Evolutionary conservation across 1,140 invertebrate species (phyloP).

Genomic region (Thrips palmi): DNA sequence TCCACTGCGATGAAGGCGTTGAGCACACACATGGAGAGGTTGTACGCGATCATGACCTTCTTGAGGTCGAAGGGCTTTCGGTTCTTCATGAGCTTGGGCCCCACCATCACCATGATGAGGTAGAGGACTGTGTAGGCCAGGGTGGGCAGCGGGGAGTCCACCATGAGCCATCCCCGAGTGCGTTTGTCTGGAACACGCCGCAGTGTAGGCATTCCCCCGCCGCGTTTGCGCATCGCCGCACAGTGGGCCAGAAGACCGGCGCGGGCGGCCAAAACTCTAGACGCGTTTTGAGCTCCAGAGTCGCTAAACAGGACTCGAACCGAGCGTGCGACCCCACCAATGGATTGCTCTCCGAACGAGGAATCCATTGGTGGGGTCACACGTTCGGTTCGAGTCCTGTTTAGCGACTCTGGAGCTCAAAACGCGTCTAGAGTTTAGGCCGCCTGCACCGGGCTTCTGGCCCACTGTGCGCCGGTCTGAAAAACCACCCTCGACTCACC

Average conservation of each 20-base stretch:
- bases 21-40: conserved; percentile 61
- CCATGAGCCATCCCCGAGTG: conserved; percentile 71
- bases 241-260: no score
- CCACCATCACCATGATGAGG: conserved; percentile 57
- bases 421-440: no score
- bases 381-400: no score
- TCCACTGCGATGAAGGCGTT: conserved; percentile 71
- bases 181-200: conserved; percentile 41
- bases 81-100: conserved; percentile 67
- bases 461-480: no score
- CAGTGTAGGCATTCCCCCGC: not conserved
- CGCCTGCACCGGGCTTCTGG: not conserved
- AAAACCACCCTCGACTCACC: conserved; percentile 26
- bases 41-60: conserved; percentile 66
- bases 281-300: no score
- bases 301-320: no score
- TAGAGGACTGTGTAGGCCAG: conserved; percentile 55
- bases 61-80: conserved; percentile 60
- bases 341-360: no score
- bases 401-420: no score
- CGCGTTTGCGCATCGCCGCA: not conserved
- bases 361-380: no score
- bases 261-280: no score
- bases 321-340: no score
- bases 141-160: conserved; percentile 64